Evolutionary conservation across 2,113 vertebrate genomes (phyloP).

Genomic region (Conger conger): DNA sequence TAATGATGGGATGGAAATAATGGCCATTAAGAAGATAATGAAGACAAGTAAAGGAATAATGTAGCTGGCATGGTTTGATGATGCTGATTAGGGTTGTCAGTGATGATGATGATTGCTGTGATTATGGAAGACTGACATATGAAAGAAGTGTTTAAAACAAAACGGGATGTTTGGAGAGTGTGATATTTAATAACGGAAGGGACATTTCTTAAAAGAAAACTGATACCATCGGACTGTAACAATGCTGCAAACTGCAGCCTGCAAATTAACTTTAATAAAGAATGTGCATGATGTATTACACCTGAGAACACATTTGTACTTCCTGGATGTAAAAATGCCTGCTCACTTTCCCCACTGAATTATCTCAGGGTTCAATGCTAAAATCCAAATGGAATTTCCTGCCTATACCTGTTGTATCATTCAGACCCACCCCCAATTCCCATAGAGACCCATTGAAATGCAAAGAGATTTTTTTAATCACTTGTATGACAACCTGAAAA

Average conservation of each 20-base stretch:
- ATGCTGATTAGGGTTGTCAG: not conserved
- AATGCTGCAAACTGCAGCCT: not conserved
- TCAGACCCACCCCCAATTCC: too few species aligned
- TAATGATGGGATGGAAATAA: not conserved
- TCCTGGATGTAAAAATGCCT: not conserved
- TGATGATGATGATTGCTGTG: not conserved
- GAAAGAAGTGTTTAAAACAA: not conserved
- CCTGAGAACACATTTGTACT: not conserved
- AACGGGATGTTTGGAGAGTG: not conserved
- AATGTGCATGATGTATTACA: not conserved
- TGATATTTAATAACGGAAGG: not conserved
- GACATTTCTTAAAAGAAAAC: not conserved
- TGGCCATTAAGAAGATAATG: not conserved
- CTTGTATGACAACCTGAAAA: too few species aligned
- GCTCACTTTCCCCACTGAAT: not conserved
- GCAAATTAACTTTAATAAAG: not conserved
- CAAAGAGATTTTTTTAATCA: too few species aligned
- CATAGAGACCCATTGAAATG: too few species aligned
- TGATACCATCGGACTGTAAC: not conserved
- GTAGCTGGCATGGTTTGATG: not conserved
- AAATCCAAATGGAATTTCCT: too few species aligned
- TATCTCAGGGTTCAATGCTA: not conserved
- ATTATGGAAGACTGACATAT: not conserved
- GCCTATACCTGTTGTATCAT: too few species aligned
- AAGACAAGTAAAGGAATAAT: not conserved